Conservation (phyloP, 2,888 invertebrate species). For the Lepidonotus clava region DNA sequence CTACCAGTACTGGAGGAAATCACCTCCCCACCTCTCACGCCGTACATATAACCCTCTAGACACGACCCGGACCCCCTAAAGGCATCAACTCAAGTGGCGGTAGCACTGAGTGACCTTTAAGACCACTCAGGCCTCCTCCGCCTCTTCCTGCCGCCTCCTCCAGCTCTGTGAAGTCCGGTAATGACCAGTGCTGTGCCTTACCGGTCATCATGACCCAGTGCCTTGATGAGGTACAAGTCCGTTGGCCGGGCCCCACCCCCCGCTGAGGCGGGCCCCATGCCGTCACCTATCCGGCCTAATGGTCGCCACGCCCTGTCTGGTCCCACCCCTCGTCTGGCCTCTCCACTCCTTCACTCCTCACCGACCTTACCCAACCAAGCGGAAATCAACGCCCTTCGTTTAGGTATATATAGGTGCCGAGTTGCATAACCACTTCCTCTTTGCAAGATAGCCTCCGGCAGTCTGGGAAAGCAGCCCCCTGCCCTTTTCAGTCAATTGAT, state of each 20-base stretch:
- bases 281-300: constrained; percentile 20
- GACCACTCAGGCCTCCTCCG: neutral
- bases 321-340: neutral
- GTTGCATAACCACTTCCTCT: constrained; percentile 13
- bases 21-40: neutral
- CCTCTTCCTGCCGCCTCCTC: neutral
- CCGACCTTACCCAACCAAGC: neutral
- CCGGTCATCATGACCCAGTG: neutral
- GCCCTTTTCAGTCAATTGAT: too few species aligned
- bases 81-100: neutral
- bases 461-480: too few species aligned
- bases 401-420: neutral
- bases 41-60: neutral
- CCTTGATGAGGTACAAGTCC: too few species aligned
- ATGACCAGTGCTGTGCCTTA: constrained; percentile 17
- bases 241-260: neutral
- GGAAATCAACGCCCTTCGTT: neutral
- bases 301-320: neutral
- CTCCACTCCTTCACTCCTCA: neutral
- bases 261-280: neutral
- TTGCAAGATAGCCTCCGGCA: too few species aligned
- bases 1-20: neutral
- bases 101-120: constrained; percentile 24
- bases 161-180: neutral
- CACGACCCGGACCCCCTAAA: neutral